Evolutionary conservation across 2,888 invertebrate species (phyloP).

Genomic region (Gari tellinella): DNA sequence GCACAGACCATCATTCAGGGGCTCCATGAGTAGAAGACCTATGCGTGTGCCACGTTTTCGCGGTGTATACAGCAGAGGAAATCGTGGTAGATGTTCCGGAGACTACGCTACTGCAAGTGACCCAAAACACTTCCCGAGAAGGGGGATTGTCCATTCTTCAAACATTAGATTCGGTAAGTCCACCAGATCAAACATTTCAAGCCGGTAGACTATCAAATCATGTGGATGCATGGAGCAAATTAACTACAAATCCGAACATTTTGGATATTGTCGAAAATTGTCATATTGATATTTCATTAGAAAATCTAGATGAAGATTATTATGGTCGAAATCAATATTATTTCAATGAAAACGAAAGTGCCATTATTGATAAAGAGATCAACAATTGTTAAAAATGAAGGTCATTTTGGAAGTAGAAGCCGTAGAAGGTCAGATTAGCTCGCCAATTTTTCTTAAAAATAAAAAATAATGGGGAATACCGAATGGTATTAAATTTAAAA

Average conservation of each 20-base stretch:
- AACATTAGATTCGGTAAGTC: conserved; percentile 26
- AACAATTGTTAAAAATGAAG: conserved; percentile 21
- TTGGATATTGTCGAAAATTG: conserved; percentile 32
- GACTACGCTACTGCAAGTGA: neutral
- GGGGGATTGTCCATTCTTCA: conserved; percentile 13
- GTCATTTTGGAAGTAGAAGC: conserved; percentile 8
- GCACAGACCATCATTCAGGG: neutral
- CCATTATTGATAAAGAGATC: conserved; percentile 24
- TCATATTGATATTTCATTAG: conserved; percentile 31
- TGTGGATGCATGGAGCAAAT: conserved; percentile 32
- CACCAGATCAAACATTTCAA: conserved; percentile 5
- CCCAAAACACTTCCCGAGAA: conserved; percentile 24
- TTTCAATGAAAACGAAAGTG: conserved; percentile 10
- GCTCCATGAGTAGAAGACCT: neutral
- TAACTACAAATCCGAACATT: conserved; percentile 32
- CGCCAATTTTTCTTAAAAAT: conserved; percentile 42
- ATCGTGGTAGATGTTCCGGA: neutral
- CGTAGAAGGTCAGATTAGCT: conserved; percentile 9
- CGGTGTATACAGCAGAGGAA: neutral
- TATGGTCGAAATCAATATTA: conserved; percentile 12
- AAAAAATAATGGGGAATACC: conserved; percentile 45
- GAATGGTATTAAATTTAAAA: conserved; percentile 51
- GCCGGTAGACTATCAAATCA: conserved; percentile 31
- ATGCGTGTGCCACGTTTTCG: neutral
- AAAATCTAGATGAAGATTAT: conserved; percentile 23